These are phyloP conservation scores for Glaucomys volans DNA, from an alignment of 2,113 vertebrate species.

Conservation along the genomic window DNA sequence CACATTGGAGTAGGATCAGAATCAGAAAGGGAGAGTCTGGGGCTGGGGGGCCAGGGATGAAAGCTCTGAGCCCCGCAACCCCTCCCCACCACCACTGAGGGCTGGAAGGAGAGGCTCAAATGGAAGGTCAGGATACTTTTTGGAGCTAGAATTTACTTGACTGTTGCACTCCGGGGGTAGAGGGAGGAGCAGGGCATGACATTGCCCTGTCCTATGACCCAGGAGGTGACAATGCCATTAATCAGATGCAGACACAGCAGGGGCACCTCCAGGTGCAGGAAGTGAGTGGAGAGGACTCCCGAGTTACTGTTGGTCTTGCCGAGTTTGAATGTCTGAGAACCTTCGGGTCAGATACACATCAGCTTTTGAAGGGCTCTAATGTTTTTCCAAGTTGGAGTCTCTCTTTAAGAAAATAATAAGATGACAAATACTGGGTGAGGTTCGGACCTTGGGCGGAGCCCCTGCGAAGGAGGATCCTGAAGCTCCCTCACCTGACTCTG, in stretches of 20 bases:
- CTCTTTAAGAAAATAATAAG: constrained; percentile 2
- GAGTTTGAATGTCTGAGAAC: background rate
- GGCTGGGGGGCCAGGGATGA: background rate
- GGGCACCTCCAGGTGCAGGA: too few species aligned
- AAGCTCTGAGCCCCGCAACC: background rate
- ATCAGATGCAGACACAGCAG: background rate
- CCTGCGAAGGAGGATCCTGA: background rate
- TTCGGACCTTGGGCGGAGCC: background rate
- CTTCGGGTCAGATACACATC: background rate
- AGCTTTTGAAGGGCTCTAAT: background rate
- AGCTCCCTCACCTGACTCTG: background rate
- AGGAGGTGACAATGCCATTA: background rate
- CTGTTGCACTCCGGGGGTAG: background rate
- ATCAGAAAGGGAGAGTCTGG: background rate
- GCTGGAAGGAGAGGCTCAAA: background rate
- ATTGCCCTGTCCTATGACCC: background rate
- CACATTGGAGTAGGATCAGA: background rate
- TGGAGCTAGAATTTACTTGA: background rate
- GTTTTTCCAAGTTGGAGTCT: background rate
- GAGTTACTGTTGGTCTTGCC: background rate
- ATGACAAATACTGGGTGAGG: background rate
- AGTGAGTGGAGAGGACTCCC: background rate
- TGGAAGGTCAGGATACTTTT: background rate
- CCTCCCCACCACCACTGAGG: background rate
- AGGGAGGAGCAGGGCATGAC: background rate